Conservation (phyloP, 2,888 invertebrate species). For the Scaptomyza polygonia region DNA sequence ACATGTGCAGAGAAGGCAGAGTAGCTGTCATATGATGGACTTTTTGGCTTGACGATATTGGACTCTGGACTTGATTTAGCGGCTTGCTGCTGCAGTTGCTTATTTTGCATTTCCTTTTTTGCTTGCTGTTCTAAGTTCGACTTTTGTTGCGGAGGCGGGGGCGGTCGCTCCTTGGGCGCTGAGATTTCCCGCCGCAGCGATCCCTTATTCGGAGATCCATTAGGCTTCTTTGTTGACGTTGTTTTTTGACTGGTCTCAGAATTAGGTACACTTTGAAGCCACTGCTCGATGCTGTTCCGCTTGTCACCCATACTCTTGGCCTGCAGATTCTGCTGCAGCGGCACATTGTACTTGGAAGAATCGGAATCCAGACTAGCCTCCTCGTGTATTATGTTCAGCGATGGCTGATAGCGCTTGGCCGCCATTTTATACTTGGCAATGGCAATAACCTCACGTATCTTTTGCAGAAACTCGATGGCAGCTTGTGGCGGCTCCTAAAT, state of each 20-base stretch:
- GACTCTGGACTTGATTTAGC: conserved; percentile 44
- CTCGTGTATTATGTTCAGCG: conserved; percentile 92
- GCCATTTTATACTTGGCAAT: conserved; percentile 95
- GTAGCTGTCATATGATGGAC: conserved; percentile 62
- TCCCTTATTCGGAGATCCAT: conserved; percentile 49
- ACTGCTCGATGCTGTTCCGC: conserved; percentile 90
- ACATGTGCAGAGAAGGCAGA: conserved; percentile 70
- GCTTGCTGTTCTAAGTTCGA: conserved; percentile 14
- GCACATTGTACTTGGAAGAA: conserved; percentile 85
- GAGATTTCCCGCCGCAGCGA: conserved; percentile 68
- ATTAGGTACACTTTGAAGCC: conserved; percentile 90
- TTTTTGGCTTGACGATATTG: conserved; percentile 34
- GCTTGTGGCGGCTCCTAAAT: conserved; percentile 93
- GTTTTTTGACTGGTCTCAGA: conserved; percentile 62
- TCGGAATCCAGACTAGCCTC: conserved; percentile 85
- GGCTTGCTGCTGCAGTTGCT: conserved; percentile 11
- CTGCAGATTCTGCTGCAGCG: conserved; percentile 84
- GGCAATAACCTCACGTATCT: conserved; percentile 95
- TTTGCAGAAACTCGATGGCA: conserved; percentile 93
- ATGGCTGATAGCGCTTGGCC: conserved; percentile 91
- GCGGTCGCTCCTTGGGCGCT: conserved; percentile 81
- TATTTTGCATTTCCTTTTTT: background rate
- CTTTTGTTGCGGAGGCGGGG: conserved; percentile 76
- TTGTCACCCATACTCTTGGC: conserved; percentile 87
- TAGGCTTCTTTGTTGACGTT: conserved; percentile 40